Evolutionary conservation across 1,140 invertebrate species (phyloP).

Genomic region (Drosophila eugracilis): DNA sequence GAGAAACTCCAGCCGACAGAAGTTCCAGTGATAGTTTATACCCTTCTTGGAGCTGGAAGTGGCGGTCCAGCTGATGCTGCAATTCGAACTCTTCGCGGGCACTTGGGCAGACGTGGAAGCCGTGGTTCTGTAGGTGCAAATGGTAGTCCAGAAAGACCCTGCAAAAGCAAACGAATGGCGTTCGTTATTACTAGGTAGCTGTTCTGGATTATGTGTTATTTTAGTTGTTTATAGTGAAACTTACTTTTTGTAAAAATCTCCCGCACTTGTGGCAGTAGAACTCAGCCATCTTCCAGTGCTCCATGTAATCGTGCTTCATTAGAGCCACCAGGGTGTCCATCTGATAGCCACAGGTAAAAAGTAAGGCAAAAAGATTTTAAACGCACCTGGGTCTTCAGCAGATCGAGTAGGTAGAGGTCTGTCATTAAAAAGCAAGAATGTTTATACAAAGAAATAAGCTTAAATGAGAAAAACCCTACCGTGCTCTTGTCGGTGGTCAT

Average conservation of each 20-base stretch:
- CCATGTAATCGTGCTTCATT: slow-evolving; percentile 74
- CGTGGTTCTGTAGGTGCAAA: slow-evolving; percentile 69
- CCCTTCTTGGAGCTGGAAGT: slow-evolving; percentile 66
- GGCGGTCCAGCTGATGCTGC: slow-evolving; percentile 72
- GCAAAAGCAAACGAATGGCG: background rate
- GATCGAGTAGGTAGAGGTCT: slow-evolving; percentile 72
- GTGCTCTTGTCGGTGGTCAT: slow-evolving; percentile 74
- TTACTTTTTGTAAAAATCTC: slow-evolving; percentile 80
- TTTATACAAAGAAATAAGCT: background rate
- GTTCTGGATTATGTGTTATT: background rate
- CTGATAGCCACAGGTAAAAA: slow-evolving; percentile 53
- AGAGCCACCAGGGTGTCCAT: slow-evolving; percentile 56
- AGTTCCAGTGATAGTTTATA: slow-evolving; percentile 73
- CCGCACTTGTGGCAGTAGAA: slow-evolving; percentile 79
- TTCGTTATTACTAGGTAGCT: background rate
- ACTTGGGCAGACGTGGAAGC: slow-evolving; percentile 73
- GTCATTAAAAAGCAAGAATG: background rate
- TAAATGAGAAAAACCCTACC: slow-evolving; percentile 18
- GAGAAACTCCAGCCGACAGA: slow-evolving; percentile 70
- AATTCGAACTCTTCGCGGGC: slow-evolving; percentile 72
- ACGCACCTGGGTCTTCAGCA: slow-evolving; percentile 64
- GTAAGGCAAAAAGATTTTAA: slow-evolving; percentile 63
- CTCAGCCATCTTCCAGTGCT: slow-evolving; percentile 78
- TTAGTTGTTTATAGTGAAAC: background rate
- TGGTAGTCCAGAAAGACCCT: slow-evolving; percentile 81